Base-by-base conservation (phyloP, 2,797 vertebrate genomes). In the Protosalanx chinensis region DNA sequence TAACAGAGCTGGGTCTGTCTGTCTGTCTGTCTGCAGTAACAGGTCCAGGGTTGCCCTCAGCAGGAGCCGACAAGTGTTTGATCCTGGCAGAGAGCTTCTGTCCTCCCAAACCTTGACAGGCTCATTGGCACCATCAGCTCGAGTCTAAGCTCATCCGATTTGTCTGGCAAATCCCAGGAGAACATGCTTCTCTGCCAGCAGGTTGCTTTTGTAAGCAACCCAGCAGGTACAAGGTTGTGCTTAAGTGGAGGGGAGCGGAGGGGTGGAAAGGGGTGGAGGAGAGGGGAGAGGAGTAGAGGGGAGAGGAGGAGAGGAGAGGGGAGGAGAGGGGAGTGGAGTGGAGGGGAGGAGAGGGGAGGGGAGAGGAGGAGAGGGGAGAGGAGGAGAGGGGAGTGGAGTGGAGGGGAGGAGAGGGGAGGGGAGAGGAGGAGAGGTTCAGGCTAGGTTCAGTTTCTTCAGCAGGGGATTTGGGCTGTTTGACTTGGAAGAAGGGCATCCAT, bases 141-240 rank as follows among this genome's bases (percentile, higher is more conserved):
- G 4, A 61, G 60, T 78, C 65, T 79, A 76, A 79, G 82, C 74
- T 71, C 68, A 71, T 76, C 71, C 53, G 67, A 73, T 46, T 77
- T 49, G 65, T 75, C 77, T 65, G 41, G 69, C 69, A 71, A 64
- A 65, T 62, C 70, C 68, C 29, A 46, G 57, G 13, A 58, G 49
- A 67, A 65, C 46, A 35, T 3, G 20, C 74, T 73, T 56, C 73
- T 30, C 72, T 78, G 57, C 46, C 3, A 49, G 64, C 12, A 49
- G 59, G 41, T 73, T 64, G 56, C 37, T 41, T 41, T 41, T 41
- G 37, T 41, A 41, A 41, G 37, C 37, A 41, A 10, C 37, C 37
- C 23, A 4, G 46, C 37, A 73, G 56, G 23, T 58, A 60, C 32
- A 41, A 33, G 64, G 51, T 46, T 18, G 46, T 66, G n/a, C 23